Percentiles rank a stretch among this genome's conserved stretches.
These are phyloP conservation scores for Liopterus haemorrhoidalis DNA, from an alignment of 2,888 invertebrate species.

Conservation along the genomic window DNA sequence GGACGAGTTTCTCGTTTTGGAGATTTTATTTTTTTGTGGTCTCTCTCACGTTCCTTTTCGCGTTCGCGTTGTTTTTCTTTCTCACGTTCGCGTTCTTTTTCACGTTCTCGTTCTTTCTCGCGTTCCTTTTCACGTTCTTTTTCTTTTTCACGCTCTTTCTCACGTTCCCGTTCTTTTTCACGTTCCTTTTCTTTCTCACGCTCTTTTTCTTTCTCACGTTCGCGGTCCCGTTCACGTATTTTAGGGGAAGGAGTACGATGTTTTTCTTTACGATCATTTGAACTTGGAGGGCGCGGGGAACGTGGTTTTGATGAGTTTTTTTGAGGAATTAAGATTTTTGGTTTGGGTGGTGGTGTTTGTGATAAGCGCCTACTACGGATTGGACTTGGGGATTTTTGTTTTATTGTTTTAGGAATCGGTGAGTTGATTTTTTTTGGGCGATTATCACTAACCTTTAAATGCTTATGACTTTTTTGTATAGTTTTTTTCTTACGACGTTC, in stretches of 20 bases:
- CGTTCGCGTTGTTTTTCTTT: constrained; percentile 37
- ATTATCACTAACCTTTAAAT: constrained; percentile 49
- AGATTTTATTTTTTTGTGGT: constrained; percentile 36
- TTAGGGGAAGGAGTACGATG: constrained; percentile 45
- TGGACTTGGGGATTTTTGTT: constrained; percentile 42
- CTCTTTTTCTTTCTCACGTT: constrained; percentile 41
- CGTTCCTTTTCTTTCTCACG: constrained; percentile 49
- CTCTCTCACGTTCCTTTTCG: constrained; percentile 38
- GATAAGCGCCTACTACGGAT: constrained; percentile 39
- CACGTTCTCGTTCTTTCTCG: constrained; percentile 49
- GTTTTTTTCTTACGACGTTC: constrained; percentile 39
- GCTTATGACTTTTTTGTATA: constrained; percentile 41
- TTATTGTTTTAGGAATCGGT: constrained; percentile 41
- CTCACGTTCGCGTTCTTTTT: constrained; percentile 49
- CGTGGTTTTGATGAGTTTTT: constrained; percentile 41
- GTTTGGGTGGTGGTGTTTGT: constrained; percentile 44
- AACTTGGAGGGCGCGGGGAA: constrained; percentile 34
- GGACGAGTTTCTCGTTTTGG: constrained; percentile 41
- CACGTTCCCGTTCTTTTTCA: constrained; percentile 41
- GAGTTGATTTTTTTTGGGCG: constrained; percentile 41
- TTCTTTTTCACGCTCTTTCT: constrained; percentile 42
- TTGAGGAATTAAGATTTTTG: constrained; percentile 37
- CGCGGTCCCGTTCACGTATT: constrained; percentile 44
- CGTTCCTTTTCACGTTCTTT: constrained; percentile 46
- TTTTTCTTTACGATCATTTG: constrained; percentile 41